Evolutionary conservation across 2,797 vertebrate species (phyloP).

Genomic region (Eleutherodactylus coqui): DNA sequence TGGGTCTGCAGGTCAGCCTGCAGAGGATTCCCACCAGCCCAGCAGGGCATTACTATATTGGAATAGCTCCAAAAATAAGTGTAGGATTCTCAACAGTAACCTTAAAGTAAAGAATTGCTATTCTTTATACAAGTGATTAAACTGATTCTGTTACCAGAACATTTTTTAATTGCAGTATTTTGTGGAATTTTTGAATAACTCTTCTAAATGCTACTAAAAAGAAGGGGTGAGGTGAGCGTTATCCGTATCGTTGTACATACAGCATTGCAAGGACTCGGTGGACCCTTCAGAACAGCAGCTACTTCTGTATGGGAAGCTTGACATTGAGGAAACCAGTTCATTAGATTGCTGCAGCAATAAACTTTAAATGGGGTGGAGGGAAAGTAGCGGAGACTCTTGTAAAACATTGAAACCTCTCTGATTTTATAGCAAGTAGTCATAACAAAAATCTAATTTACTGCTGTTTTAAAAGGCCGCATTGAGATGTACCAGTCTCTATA

Average conservation of each 20-base stretch:
- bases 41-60: too few species aligned
- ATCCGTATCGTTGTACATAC: background rate
- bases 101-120: background rate
- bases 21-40: background rate
- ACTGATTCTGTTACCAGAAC: background rate
- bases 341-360: conserved; percentile 37
- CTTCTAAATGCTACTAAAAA: background rate
- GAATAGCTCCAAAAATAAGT: background rate
- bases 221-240: background rate
- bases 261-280: too few species aligned
- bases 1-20: background rate
- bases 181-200: background rate
- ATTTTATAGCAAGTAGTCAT: conserved; percentile 50
- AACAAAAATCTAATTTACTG: conserved; percentile 40
- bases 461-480: conserved; percentile 27
- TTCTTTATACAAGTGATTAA: background rate
- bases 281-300: background rate
- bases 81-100: background rate
- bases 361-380: conserved; percentile 21
- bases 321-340: conserved; percentile 34
- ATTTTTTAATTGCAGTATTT: background rate
- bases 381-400: conserved; percentile 21
- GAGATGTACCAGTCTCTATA: conserved; percentile 28
- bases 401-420: conserved; percentile 43
- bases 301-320: background rate